These are phyloP conservation scores for Nyctibius bracteatus DNA, from an alignment of 2,113 vertebrate genomes.

Conservation along the genomic window DNA sequence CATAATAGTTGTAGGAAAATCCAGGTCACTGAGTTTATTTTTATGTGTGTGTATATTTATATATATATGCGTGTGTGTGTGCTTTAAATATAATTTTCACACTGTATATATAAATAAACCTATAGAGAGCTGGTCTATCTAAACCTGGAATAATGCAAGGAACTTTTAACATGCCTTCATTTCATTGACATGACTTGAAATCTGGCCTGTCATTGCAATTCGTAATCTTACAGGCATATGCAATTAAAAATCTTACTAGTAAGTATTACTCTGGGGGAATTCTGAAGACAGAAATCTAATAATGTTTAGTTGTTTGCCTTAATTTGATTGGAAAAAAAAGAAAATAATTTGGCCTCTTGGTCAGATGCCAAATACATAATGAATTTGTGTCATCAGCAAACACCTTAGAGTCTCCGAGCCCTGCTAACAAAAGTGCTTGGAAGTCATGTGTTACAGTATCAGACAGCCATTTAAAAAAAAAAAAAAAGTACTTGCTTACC, in stretches of 20 bases:
- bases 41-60: not conserved
- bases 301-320: slow-evolving; percentile 33
- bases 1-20: not conserved
- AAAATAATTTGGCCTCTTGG: not conserved
- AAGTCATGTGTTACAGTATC: not conserved
- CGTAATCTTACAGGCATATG: not conserved
- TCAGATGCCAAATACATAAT: slow-evolving; percentile 11
- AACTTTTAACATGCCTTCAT: not conserved
- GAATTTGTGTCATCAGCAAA: not conserved
- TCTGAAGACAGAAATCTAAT: slow-evolving; percentile 1
- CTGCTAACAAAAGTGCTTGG: not conserved
- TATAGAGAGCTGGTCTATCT: not conserved
- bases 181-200: not conserved
- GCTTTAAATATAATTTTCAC: not conserved
- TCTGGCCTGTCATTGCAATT: not conserved
- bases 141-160: not conserved
- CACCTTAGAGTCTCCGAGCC: not conserved
- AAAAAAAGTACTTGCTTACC: not conserved
- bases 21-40: not conserved
- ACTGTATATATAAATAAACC: not conserved
- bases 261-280: not conserved
- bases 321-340: not conserved
- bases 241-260: slow-evolving; percentile 23
- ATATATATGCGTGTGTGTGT: not conserved
- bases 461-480: not conserved